Evolutionary conservation across 2,797 vertebrate genomes (phyloP), one percentile per base, ranked within the genome.

Genomic region (Tokudaia muenninki): DNA sequence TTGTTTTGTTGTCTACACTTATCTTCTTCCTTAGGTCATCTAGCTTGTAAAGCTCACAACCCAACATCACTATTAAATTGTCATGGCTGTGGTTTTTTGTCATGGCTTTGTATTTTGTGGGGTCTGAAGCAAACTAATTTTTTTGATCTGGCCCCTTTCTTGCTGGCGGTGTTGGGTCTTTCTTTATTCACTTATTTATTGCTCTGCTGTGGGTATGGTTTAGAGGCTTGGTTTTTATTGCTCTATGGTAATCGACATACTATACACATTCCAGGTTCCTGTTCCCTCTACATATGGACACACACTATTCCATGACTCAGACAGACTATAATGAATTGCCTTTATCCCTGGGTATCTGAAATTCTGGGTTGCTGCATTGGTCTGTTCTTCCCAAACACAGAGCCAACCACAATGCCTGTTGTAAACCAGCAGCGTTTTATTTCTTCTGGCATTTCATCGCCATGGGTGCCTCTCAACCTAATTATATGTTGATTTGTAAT

Each of bases 401-500:
- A 50, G 78, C 70, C 65, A 77, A 77, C 82, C 94, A 87, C 70
- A 55, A 0, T 61, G 87, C 90, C 81, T 97, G 14, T 79, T 88
- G 52, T 84, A 93, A 97, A 94, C 83, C 94, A 93, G 74, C 87
- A 94, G 65, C 65, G 77, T 96, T 97, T 95, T 84, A 91, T 96
- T 97, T 95, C 91, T 95, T 17, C 34, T 81, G 79, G 61, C 31
- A 50, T 92, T 94, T 97, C 90, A 83, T 94, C 90, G 86, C 82
- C 13, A 7, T 87, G 82, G 93, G 86, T 74, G 17, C 95, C 93
- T 96, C 94, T 59, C 84, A 83, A 31, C 89, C 70, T 94, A 94
- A 97, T 97, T 97, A 93, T 50, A 77, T 92, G 87, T 95, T 96
- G 92, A 97, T 91, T 87, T 90, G 74, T 90, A 95, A 97, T 94